Evolutionary conservation across 2,113 vertebrate species (phyloP), one percentile per base, ranked within the genome.

Genomic region (Siniperca knerii): DNA sequence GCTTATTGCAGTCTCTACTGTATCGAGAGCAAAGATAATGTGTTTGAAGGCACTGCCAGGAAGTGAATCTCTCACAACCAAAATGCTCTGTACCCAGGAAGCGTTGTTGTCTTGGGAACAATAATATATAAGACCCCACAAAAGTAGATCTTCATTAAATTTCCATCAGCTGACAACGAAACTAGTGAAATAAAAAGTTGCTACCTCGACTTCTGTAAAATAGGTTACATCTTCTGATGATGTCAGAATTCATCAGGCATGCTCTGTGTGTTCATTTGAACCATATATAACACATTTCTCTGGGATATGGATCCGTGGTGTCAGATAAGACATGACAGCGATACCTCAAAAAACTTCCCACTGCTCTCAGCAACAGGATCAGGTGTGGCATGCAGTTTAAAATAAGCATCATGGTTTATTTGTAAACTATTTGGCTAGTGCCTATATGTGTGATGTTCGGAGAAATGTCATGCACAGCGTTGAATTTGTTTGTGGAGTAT

Each of bases 21-120:
- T 33, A 61, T 77, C 50, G 13, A 61, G 75, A 75, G 57, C 60
- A 61, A 1, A 66, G 4, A 20, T 42, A 11, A 66, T 71, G 46
- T 75, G 10, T 85, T 64, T 76, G 48, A 80, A 76, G 58, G 75
- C 54, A 8, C 60, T n/a, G 2, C 33, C 44, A 73, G 58, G n/a
- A 73, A 74, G 21, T 6, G 33, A 77, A 33, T 60, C 50, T 50
- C 57, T 44, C 15, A 55, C 40, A 29, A 61, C 81, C 25, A 77
- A 20, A 46, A 29, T 33, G 65, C 64, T 64, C 37, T 50, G 50
- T 48, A 29, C 52, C 80, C 25, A 21, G 6, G 20, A 69, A 76
- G 20, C n/a, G 72, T 66, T 60, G 58, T n/a, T 75, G 65, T 77
- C 40, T 37, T 11, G 46, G 62, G 58, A 74, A 33, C 62, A 46